Base-by-base conservation (phyloP, 2,797 vertebrate species). In the Sebastes steindachneri region DNA sequence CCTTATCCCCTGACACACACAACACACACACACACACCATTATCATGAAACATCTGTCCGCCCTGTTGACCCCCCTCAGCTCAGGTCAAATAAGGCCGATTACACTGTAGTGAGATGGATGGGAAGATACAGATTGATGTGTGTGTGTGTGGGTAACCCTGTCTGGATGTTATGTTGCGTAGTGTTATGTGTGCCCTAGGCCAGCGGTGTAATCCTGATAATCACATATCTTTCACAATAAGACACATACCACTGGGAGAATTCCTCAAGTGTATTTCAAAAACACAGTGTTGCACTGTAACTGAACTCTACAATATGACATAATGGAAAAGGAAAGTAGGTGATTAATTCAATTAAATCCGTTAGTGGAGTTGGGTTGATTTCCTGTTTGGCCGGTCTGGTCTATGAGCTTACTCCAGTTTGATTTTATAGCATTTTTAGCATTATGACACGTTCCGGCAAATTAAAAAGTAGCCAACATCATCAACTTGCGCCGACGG, bases 11-110 rank as follows among this genome's bases (percentile, higher is more conserved):
- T 31, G 9, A 63, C 55, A 59, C 73, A 62, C 60, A 67, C 65
- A 66, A 68, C 51, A 48, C 59, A 65, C 25, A 68, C 74, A 86
- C 60, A 90, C 37, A 86, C 81, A 80, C 83, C 86, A 90, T 90
- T 90, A 85, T 83, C 84, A 68, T 88, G 72, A 83, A 91, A 86
- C 93, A 93, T 93, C 89, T 94, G 92, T 90, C 88, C 11, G 8
- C 82, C 82, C 85, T 72, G 70, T 87, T 91, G 86, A 91, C 88
- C 91, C 77, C 53, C 62, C 55, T 83, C 75, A 82, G 84, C 73
- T 75, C 81, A 83, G 86, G 92, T 92, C 86, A 93, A 86, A 89
- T 83, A 73, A 88, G 92, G 84, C 77, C 25, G 82, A 87, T 90
- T 90, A 89, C 79, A 80, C 59, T 77, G 69, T 45, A 68, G 74